Evolutionary conservation across 1,140 invertebrate genomes (phyloP), one percentile per base, ranked within the genome.

Genomic region (Leptinotarsa texana): DNA sequence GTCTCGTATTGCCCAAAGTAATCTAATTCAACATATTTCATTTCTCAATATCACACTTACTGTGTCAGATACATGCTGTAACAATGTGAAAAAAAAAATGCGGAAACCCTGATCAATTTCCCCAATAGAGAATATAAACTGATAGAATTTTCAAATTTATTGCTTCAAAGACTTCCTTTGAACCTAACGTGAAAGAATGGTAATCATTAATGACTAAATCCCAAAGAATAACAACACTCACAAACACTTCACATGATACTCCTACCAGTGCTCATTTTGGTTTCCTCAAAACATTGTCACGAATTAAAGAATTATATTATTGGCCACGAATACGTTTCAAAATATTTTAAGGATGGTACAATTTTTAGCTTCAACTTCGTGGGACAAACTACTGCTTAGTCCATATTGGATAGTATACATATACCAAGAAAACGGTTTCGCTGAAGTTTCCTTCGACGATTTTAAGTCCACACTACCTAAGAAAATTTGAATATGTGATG

Each of bases 271-370:
- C 51, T 22, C 42, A 75, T 72, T 71, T 49, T 57, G 69, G 74
- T n/a, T 65, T 75, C 2, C 3, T 42, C 48, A 11, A 75, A 75
- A 75, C 69, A 13, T 22, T 75, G 13, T n/a, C n/a, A n/a, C n/a
- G n/a, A n/a, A n/a, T n/a, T n/a, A n/a, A n/a, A n/a, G n/a, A n/a
- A n/a, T n/a, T n/a, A n/a, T n/a, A n/a, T n/a, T n/a, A n/a, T n/a
- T n/a, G n/a, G n/a, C n/a, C n/a, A n/a, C n/a, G n/a, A n/a, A n/a
- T n/a, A n/a, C n/a, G n/a, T n/a, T n/a, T n/a, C n/a, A n/a, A n/a
- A n/a, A n/a, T n/a, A n/a, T n/a, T n/a, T n/a, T n/a, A n/a, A n/a
- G n/a, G n/a, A n/a, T n/a, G n/a, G n/a, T n/a, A n/a, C n/a, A n/a
- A n/a, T n/a, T n/a, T n/a, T n/a, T n/a, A n/a, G n/a, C n/a, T n/a